A percentile compares a stretch with the other conserved stretches of the same genome.
phyloP scores from a whole-genome alignment of 2,888 invertebrate species.

The Bembecia ichneumoniformis region DNA sequence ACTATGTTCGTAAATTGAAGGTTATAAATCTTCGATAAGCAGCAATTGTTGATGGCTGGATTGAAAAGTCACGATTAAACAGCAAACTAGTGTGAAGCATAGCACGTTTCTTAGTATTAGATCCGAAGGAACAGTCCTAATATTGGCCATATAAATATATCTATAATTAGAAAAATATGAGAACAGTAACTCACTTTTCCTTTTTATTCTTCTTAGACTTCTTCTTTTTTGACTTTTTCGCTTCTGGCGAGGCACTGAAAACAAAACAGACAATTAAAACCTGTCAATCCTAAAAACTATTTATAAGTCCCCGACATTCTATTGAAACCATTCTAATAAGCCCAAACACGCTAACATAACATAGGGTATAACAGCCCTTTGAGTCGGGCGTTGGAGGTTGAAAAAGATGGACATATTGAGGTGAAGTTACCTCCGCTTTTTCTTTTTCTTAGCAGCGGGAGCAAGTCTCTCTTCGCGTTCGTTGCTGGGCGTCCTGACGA shows the following conservation, averaged over 20 bases:
- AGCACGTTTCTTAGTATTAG: too few relatives aligned
- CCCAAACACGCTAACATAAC: too few relatives aligned
- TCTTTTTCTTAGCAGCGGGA: slow-evolving; percentile 65
- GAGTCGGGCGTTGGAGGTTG: too few relatives aligned
- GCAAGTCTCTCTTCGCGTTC: slow-evolving; percentile 68
- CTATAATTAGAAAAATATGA: slow-evolving; percentile 10
- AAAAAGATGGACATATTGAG: too few relatives aligned
- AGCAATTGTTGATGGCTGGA: too few relatives aligned
- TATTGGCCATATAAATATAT: too few relatives aligned
- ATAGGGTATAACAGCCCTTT: too few relatives aligned
- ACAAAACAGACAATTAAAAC: slow-evolving; percentile 8
- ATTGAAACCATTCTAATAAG: too few relatives aligned
- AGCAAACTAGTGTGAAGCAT: slow-evolving; percentile 5
- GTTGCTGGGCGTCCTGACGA: slow-evolving; percentile 83
- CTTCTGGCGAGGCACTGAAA: slow-evolving; percentile 79
- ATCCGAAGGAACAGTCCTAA: too few relatives aligned
- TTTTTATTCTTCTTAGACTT: slow-evolving; percentile 83
- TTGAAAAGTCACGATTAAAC: neutral
- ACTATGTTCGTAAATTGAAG: too few relatives aligned
- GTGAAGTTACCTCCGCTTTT: slow-evolving; percentile 76
- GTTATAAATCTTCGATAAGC: too few relatives aligned
- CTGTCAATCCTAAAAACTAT: neutral
- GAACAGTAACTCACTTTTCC: slow-evolving; percentile 74
- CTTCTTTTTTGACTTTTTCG: slow-evolving; percentile 83
- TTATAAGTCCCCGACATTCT: too few relatives aligned